Percentiles rank a stretch among this genome's conserved stretches.
Evolutionary conservation across 2,113 vertebrate species (phyloP).

Genomic region (Oceanites oceanicus): DNA sequence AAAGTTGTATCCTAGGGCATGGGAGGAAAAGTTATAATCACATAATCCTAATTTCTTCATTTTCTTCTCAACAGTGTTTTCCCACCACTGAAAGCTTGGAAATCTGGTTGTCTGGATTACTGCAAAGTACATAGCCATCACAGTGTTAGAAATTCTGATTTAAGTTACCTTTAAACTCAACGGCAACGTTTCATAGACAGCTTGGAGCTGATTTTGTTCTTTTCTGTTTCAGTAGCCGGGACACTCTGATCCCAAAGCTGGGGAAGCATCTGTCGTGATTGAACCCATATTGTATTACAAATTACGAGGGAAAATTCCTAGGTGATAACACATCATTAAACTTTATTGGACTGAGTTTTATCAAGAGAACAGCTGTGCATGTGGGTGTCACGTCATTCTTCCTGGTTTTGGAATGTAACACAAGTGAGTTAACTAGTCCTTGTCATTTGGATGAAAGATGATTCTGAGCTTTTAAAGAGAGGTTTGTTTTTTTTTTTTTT

Average conservation of each 20-base stretch:
- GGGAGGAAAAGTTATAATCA: neutral
- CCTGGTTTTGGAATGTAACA: neutral
- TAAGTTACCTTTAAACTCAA: neutral
- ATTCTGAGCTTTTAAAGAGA: neutral
- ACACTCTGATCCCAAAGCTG: neutral
- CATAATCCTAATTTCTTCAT: neutral
- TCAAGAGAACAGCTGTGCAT: constrained; percentile 28
- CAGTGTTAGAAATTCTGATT: neutral
- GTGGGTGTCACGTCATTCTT: neutral
- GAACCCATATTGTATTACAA: neutral
- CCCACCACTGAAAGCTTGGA: neutral
- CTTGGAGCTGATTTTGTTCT: neutral
- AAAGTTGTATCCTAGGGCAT: neutral
- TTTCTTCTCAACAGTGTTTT: neutral
- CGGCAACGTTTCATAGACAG: neutral
- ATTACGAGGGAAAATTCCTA: neutral
- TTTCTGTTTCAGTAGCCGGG: neutral
- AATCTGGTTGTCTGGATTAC: neutral
- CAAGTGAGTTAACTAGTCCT: neutral
- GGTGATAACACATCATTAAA: neutral
- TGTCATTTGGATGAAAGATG: neutral
- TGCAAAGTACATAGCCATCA: fast-evolving
- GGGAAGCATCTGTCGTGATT: neutral
- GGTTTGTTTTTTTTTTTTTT: neutral
- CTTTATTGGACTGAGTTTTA: neutral